Evolutionary conservation across 2,797 vertebrate genomes (phyloP), one percentile per base, ranked within the genome.

Genomic region (Falco naumanni): DNA sequence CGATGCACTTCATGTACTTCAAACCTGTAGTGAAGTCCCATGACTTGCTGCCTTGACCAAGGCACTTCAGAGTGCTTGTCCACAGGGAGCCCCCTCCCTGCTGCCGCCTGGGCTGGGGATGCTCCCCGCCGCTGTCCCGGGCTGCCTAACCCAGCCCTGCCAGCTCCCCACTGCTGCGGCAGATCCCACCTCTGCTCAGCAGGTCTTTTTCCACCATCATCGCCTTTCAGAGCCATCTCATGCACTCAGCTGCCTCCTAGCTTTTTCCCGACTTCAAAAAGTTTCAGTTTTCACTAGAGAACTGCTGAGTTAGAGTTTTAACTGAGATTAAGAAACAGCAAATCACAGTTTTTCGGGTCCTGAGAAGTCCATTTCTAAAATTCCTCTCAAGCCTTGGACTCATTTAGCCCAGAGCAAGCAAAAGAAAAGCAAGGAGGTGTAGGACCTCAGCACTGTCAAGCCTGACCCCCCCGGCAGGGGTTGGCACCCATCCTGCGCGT

Each of bases 91-190:
- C 12, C 19, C 34, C n/a, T 65, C 65, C 47, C 37, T 18, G 41
- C 33, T 11, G 8, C 48, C 9, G 16, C 2, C 3, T 33, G 48
- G 54, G 21, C 61, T 41, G 53, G 28, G 56, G 37, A 6, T 15
- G 50, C 64, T 80, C 34, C 63, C 33, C 9, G 18, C 31, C 33
- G 24, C 21, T 37, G 24, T 16, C 59, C 37, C 0, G 1, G 28
- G 57, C 66, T 60, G 50, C 37, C 66, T 70, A 7, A 3, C 3
- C 22, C 74, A 28, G 69, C 22, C 56, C 39, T 9, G 4, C 11
- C 12, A 4, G 18, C 37, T 56, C 1, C 54, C 33, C 60, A 20
- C 7, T 7, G 4, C 41, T 28, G 13, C 0, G 1, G 34, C 43
- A 85, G 19, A 54, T 20, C 28, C 43, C 7, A 5, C 14, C 34